Percentiles rank a stretch among this genome's conserved stretches.
Evolutionary conservation across 2,797 vertebrate species (phyloP).

Genomic region (Aulostomus chinensis): DNA sequence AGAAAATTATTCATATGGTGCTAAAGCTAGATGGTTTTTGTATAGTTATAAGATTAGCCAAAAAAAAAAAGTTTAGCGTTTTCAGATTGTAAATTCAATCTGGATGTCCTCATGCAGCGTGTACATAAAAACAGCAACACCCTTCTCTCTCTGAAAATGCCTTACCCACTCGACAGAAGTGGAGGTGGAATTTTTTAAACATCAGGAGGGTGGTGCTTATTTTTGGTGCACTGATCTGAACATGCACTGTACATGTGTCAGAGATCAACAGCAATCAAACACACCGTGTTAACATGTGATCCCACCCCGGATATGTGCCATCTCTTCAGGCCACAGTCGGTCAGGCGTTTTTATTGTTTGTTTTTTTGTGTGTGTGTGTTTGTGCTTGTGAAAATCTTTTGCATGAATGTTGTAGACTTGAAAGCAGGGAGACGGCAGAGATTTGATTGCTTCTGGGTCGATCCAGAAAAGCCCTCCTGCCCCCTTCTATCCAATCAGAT

Average conservation of each 20-base stretch:
- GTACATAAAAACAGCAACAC: constrained; percentile 46
- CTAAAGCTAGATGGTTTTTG: constrained; percentile 62
- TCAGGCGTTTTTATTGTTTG: too few species aligned
- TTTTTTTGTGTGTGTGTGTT: constrained; percentile 29
- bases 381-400: constrained; percentile 57
- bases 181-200: constrained; percentile 12
- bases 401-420: constrained; percentile 60
- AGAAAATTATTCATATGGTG: constrained; percentile 79
- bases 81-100: too few species aligned
- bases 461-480: constrained; percentile 26
- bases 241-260: not conserved
- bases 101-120: constrained; percentile 21
- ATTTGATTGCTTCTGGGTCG: not conserved
- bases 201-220: not conserved
- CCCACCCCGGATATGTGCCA: constrained; percentile 28
- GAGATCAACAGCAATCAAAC: not conserved
- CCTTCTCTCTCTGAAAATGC: constrained; percentile 43
- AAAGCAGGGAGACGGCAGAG: constrained; percentile 11
- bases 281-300: constrained; percentile 38
- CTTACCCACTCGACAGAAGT: constrained; percentile 43
- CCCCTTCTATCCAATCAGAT: constrained; percentile 52
- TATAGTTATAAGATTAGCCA: constrained; percentile 54
- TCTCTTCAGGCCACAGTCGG: constrained; percentile 40
- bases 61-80: too few species aligned
- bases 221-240: not conserved